phyloP scores from a whole-genome alignment of 1,140 invertebrate genomes.

The Drosophila fuyamai region DNA sequence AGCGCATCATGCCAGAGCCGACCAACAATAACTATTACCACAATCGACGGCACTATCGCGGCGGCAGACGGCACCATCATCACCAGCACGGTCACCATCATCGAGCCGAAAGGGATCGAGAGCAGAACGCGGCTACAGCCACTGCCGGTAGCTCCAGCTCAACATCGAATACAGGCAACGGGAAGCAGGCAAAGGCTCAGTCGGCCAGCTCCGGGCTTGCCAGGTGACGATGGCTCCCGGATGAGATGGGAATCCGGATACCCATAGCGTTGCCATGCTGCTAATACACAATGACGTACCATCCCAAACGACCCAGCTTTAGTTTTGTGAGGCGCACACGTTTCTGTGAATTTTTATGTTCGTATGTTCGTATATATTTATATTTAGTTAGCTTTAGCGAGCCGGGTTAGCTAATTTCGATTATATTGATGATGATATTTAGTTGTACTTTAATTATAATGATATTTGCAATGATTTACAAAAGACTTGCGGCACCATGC shows the following conservation, averaged over 20 bases:
- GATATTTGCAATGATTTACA: constrained; percentile 77
- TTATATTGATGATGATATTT: constrained; percentile 49
- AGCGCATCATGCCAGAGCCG: constrained; percentile 63
- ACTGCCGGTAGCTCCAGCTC: constrained; percentile 13
- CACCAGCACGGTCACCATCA: constrained; percentile 71
- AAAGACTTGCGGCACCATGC: constrained; percentile 74
- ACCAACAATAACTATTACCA: constrained; percentile 83
- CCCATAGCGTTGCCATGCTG: constrained; percentile 65
- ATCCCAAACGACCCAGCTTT: constrained; percentile 37
- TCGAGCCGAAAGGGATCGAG: constrained; percentile 54
- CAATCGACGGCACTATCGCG: constrained; percentile 74
- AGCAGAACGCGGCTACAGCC: constrained; percentile 16
- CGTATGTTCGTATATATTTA: constrained; percentile 27
- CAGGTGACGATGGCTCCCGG: constrained; percentile 81
- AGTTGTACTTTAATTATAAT: constrained; percentile 67
- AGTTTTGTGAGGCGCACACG: constrained; percentile 52
- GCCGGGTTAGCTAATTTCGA: constrained; percentile 70
- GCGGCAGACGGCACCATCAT: constrained; percentile 73
- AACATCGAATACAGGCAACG: constrained; percentile 29
- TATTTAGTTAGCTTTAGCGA: constrained; percentile 67
- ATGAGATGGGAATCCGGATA: constrained; percentile 37
- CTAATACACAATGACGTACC: constrained; percentile 67
- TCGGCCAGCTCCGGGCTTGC: constrained; percentile 64
- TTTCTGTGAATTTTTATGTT: constrained; percentile 55
- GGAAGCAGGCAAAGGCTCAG: constrained; percentile 77